Base-by-base conservation (phyloP, 2,888 invertebrate genomes). In the Apoda limacodes region DNA sequence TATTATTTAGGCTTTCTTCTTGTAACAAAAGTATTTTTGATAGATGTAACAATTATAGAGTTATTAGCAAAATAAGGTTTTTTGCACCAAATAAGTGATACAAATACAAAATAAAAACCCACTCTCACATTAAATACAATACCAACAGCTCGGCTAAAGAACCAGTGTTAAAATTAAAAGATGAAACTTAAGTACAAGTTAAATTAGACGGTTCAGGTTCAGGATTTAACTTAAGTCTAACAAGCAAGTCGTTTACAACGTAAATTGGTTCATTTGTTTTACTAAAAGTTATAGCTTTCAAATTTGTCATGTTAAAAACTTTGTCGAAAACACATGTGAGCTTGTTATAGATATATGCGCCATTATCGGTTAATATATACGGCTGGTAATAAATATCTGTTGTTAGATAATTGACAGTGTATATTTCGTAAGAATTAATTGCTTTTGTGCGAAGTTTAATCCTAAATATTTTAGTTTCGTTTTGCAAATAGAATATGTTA, bases 271-370 rank as follows among this genome's bases (percentile, higher is more conserved):
- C 67, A 11, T 66, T 61, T 3, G 45, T 41, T 17, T 46, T 64
- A 20, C 56, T 58, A 52, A 78, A 78, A 0, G 63, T 52, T 1
- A 76, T 32, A 15, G 62, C 62, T 42, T 45, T 66, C 11, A 75
- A 37, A 47, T 65, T 55, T 22, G 27, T 52, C 12, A 75, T 40
- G 37, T 60, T 49, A 2, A 63, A 55, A 5, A 64, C 52, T 41
- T 61, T 74, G 37, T 75, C 75, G 28, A 72, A 51, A 1, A 59
- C 66, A 34, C 56, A 75, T 32, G 75, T 78, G 33, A 66, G 74
- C 27, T 70, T 74, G 48, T 78, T 75, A 25, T 75, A 78, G 0
- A 58, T 50, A 27, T 57, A 75, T 0, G 74, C 31, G 1, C 74
- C 76, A 28, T 58, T 58, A 2, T 47, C 56, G 1, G 71, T 55